Evolutionary conservation across 2,113 vertebrate species (phyloP), one percentile per base, ranked within the genome.

Genomic region (Nyctibius bracteatus): DNA sequence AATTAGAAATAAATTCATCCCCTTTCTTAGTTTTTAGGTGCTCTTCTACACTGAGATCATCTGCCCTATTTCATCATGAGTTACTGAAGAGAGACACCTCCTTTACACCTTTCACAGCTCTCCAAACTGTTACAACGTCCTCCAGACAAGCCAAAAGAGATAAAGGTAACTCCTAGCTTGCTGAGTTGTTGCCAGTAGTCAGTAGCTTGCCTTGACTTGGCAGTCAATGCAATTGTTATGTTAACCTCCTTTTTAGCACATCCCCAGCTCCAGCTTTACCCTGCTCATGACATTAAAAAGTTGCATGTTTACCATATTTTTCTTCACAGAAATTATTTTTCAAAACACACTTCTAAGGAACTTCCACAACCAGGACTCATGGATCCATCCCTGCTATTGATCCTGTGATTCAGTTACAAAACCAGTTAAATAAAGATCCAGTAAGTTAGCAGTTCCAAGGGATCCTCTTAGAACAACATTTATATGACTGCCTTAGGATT

Each of bases 401-500:
- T 47, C 9, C 27, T 37, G 19, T 28, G 16, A n/a, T 74, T 80
- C n/a, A 61, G 33, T n/a, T 52, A 21, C 35, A 75, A 70, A 78
- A 18, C 8, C 47, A 46, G 25, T 24, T 47, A 23, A 86, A 70
- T 24, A 35, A 66, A 27, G 30, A 47, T 41, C 39, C 11, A 16
- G 4, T 20, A 37, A 58, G 6, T 44, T 23, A 30, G 22, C 25
- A 46, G 30, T 33, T 37, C 9, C 5, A 78, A 68, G 46, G 35
- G 6, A 58, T 31, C 27, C 9, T 41, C 43, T 68, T 55, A 43
- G 43, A 80, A 30, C 22, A 58, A 21, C 25, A 5, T 21, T 33
- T 44, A 19, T 14, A 9, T 0, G 0, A 39, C 27, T 59, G 37
- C 55, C 18, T 65, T 65, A 43, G 63, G 39, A 73, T 1, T 37